Conservation (phyloP, 2,113 vertebrate species). For the Sceloporus tristichus region DNA sequence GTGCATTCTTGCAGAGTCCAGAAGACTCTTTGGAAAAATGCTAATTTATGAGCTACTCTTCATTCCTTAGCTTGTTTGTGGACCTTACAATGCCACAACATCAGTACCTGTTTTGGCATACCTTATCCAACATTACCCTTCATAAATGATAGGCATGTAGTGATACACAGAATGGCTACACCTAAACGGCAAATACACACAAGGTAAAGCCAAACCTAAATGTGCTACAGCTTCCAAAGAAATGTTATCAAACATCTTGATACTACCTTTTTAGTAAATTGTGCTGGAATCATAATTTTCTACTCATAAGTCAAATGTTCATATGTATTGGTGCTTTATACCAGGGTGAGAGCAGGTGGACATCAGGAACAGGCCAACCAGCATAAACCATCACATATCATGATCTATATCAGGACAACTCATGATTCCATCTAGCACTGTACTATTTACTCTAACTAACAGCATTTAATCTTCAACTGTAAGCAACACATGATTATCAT, state of each 20-base stretch:
- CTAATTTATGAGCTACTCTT: too few species aligned
- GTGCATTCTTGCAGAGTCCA: too few species aligned
- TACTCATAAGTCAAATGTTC: background rate
- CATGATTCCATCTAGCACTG: background rate
- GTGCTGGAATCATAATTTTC: background rate
- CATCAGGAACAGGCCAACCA: background rate
- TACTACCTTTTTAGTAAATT: background rate
- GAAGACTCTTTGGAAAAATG: too few species aligned
- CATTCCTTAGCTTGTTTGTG: too few species aligned
- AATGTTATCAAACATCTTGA: background rate
- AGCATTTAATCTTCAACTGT: background rate
- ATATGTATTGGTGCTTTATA: background rate
- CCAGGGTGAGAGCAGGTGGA: too few species aligned
- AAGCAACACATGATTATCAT: background rate
- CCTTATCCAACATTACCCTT: background rate
- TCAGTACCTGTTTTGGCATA: background rate
- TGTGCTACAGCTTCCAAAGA: background rate
- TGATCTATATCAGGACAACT: background rate
- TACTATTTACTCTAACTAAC: background rate
- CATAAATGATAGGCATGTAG: too few species aligned
- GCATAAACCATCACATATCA: background rate
- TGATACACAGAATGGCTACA: background rate
- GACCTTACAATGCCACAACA: too few species aligned
- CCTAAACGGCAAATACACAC: background rate
- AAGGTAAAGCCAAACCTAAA: background rate